These are phyloP conservation scores for Heteromormyrus szaboi DNA, from an alignment of 2,797 vertebrate genomes.

Conservation along the genomic window DNA sequence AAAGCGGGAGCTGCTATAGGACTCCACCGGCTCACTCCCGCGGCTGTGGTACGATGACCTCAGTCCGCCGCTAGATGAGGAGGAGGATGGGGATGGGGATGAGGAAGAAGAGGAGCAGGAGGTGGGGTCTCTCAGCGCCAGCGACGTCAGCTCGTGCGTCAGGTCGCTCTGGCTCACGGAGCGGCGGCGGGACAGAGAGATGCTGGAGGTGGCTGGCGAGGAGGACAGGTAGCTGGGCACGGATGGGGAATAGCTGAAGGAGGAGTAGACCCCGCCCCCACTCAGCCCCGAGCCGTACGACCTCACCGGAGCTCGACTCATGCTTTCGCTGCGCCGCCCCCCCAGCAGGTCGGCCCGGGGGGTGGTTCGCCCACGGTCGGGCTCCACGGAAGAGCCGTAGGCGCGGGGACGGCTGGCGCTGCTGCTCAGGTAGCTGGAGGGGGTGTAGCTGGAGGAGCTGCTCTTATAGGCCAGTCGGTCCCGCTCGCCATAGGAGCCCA, in stretches of 20 bases:
- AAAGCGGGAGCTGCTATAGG: conserved; percentile 52
- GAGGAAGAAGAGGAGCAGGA: conserved; percentile 47
- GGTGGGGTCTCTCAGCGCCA: conserved; percentile 62
- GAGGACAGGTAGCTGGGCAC: conserved; percentile 66
- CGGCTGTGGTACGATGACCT: conserved; percentile 69
- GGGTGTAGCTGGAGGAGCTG: conserved; percentile 34
- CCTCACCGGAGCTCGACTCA: conserved; percentile 64
- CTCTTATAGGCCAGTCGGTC: conserved; percentile 73
- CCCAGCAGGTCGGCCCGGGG: conserved; percentile 70
- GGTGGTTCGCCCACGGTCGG: conserved; percentile 64
- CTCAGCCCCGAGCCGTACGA: conserved; percentile 65
- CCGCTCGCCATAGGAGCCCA: conserved; percentile 67
- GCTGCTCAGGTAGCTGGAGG: conserved; percentile 68
- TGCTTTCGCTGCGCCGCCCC: conserved; percentile 67
- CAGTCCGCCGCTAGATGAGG: conserved; percentile 61
- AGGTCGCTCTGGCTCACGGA: conserved; percentile 88
- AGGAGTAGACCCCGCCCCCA: conserved; percentile 66
- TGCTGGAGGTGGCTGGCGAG: conserved; percentile 49
- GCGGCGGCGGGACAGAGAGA: conserved; percentile 72
- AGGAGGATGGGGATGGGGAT: conserved; percentile 38
- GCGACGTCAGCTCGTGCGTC: conserved; percentile 74
- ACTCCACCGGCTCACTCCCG: conserved; percentile 59
- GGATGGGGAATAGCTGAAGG: conserved; percentile 55
- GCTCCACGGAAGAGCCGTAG: conserved; percentile 68
- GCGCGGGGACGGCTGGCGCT: conserved; percentile 54